Evolutionary conservation across 1,140 invertebrate genomes (phyloP).

Genomic region (Euura saliciscinereae): DNA sequence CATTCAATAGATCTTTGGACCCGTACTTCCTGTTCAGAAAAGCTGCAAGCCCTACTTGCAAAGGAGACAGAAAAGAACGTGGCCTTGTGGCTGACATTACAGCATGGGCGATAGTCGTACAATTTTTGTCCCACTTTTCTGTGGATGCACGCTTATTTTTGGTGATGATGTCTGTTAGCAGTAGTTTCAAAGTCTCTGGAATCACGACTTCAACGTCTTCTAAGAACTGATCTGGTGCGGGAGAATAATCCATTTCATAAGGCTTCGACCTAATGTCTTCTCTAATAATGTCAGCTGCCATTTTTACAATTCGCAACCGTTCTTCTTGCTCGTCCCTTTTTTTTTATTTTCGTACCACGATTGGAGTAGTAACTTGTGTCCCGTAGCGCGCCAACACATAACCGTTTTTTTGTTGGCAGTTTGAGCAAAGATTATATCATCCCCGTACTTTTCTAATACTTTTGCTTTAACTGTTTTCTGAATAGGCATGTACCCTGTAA

Average conservation of each 20-base stretch:
- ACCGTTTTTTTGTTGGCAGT: too few species aligned
- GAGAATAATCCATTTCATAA: constrained; percentile 41
- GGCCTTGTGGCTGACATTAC: too few species aligned
- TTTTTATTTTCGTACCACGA: constrained; percentile 23
- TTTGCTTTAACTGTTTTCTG: too few species aligned
- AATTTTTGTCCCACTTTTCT: background rate
- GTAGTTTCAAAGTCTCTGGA: background rate
- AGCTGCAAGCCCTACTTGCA: too few species aligned
- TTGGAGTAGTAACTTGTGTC: constrained; percentile 17
- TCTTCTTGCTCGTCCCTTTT: constrained; percentile 18
- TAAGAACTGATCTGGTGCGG: constrained; percentile 30
- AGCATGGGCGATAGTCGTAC: too few species aligned
- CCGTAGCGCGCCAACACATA: constrained; percentile 9
- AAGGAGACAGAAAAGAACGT: too few species aligned
- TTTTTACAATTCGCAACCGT: constrained; percentile 28
- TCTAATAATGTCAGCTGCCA: constrained; percentile 31
- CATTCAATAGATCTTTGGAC: too few species aligned
- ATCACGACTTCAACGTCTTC: background rate
- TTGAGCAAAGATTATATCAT: too few species aligned
- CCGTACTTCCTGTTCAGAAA: too few species aligned
- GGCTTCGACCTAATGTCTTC: constrained; percentile 33
- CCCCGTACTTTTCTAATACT: too few species aligned
- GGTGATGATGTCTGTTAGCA: background rate
- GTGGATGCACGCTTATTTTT: background rate
- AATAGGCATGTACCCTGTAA: too few species aligned